These are phyloP conservation scores for human DNA, from an alignment of 2,113 vertebrate species.

Conservation along the genomic window GRCh38 chr2:114505501-114506000, in stretches of 20 bases:
- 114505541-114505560: background rate
- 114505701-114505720: rapidly evolving
- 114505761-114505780: background rate
- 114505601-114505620: background rate
- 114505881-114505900: background rate
- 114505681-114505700: background rate
- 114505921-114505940: background rate
- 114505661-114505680: background rate
- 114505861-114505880: background rate
- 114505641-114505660: background rate
- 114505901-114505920: background rate
- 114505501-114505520: background rate
- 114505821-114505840: background rate
- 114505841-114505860: background rate
- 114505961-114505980: background rate
- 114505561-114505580: too few species aligned
- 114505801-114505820: background rate
- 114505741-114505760: rapidly evolving
- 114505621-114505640: background rate
- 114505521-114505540: background rate
- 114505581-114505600: background rate
- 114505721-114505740: background rate
- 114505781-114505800: background rate
- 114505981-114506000: background rate
- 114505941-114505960: background rate